Percentiles rank a stretch among this genome's conserved stretches.
Conservation (phyloP, 2,888 invertebrate genomes). For the Drosophila gaucha region DNA sequence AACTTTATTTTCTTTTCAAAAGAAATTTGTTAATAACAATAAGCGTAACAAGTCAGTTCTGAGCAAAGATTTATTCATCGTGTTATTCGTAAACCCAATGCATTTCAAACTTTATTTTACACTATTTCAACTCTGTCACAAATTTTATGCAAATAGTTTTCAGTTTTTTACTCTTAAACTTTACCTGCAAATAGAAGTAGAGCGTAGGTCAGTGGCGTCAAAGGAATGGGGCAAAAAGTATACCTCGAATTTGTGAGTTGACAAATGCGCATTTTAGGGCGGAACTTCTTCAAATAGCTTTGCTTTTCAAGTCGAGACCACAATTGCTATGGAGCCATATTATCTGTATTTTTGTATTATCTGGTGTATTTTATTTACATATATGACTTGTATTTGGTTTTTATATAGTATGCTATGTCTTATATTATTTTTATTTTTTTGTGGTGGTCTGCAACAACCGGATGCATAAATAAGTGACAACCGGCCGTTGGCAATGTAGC, state of each 20-base stretch:
- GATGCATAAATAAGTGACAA: constrained; percentile 79
- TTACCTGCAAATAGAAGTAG: constrained; percentile 13
- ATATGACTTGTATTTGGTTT: constrained; percentile 16
- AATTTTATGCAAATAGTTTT: constrained; percentile 53
- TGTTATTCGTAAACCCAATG: constrained; percentile 35
- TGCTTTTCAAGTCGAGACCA: constrained; percentile 22
- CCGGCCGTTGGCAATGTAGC: constrained; percentile 50
- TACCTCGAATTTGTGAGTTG: not conserved
- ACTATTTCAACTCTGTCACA: constrained; percentile 23
- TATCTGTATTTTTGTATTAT: constrained; percentile 45
- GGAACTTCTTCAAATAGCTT: constrained; percentile 21
- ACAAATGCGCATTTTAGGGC: constrained; percentile 16
- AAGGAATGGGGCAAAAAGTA: not conserved
- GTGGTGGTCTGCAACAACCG: constrained; percentile 52
- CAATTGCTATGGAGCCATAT: constrained; percentile 37
- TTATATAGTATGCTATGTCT: not conserved
- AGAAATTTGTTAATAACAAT: no score
- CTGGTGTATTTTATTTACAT: constrained; percentile 40
- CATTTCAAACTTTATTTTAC: constrained; percentile 15
- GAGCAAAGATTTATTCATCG: constrained; percentile 30
- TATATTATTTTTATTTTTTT: constrained; percentile 30
- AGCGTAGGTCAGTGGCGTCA: not conserved
- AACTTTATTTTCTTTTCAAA: not conserved
- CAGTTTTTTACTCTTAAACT: constrained; percentile 38
- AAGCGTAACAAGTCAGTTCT: not conserved